Evolutionary conservation across 1,140 invertebrate species (phyloP).

Genomic region (Magallana gigas): DNA sequence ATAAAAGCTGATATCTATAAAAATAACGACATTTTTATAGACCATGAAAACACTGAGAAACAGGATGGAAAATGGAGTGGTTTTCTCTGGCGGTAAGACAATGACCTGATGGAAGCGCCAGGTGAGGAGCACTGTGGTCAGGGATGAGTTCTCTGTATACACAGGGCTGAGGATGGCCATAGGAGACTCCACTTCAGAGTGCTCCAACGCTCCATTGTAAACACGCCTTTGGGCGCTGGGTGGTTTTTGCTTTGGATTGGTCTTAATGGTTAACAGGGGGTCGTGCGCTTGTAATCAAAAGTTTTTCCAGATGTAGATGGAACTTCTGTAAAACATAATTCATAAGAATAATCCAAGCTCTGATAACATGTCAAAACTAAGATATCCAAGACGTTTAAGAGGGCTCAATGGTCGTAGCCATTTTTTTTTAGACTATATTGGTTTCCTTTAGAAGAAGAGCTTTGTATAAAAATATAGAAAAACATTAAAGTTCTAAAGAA

Average conservation of each 20-base stretch:
- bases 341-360: too few species aligned
- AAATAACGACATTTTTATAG: neutral
- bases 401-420: too few species aligned
- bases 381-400: too few species aligned
- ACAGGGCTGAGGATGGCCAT: neutral
- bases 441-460: too few species aligned
- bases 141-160: neutral
- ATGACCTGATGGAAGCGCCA: neutral
- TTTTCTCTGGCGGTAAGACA: neutral
- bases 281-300: neutral
- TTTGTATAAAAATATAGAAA: too few species aligned
- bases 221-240: neutral
- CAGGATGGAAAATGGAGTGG: neutral
- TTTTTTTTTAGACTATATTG: too few species aligned
- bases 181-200: neutral
- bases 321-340: too few species aligned
- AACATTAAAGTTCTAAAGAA: too few species aligned
- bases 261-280: neutral
- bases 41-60: neutral
- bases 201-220: neutral
- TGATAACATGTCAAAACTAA: too few species aligned
- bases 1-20: slow-evolving; percentile 2
- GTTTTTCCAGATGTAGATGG: neutral
- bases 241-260: neutral
- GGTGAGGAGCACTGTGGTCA: neutral